These are phyloP conservation scores for Drosophila pseudotalamancana DNA, from an alignment of 2,888 invertebrate species.

Conservation along the genomic window DNA sequence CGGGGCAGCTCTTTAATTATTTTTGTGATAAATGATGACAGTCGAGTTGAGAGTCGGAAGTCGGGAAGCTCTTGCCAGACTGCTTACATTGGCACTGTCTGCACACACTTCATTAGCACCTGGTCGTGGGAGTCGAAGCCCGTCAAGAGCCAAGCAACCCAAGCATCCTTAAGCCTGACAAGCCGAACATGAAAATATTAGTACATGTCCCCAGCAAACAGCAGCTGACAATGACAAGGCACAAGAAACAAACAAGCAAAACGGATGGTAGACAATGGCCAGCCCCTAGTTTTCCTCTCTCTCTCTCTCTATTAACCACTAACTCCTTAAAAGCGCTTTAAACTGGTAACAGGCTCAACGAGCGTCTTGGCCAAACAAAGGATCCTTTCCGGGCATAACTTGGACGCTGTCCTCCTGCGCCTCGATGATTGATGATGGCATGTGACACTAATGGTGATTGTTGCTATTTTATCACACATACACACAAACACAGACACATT, in stretches of 20 bases:
- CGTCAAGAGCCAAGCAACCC: neutral
- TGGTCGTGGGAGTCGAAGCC: slow-evolving; percentile 41
- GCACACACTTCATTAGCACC: slow-evolving; percentile 75
- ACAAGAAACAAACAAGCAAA: slow-evolving; percentile 28
- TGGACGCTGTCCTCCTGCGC: slow-evolving; percentile 51
- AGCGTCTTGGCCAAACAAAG: slow-evolving; percentile 54
- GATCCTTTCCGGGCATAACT: slow-evolving; percentile 18
- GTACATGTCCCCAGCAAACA: slow-evolving; percentile 61
- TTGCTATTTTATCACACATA: slow-evolving; percentile 78
- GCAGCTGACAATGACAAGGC: slow-evolving; percentile 77
- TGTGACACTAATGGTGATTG: slow-evolving; percentile 82
- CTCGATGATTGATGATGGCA: slow-evolving; percentile 78
- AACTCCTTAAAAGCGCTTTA: slow-evolving; percentile 72
- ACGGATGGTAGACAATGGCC: slow-evolving; percentile 45
- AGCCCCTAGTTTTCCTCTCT: slow-evolving; percentile 8
- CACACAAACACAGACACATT: slow-evolving; percentile 1
- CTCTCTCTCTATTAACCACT: neutral
- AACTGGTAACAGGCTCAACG: slow-evolving; percentile 63
- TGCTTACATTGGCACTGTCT: slow-evolving; percentile 35
- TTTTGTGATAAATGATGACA: slow-evolving; percentile 84
- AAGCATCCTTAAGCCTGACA: slow-evolving; percentile 53
- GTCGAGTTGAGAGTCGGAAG: too few species aligned
- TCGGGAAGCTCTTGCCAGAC: slow-evolving; percentile 32
- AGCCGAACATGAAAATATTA: slow-evolving; percentile 75
- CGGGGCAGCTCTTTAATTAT: slow-evolving; percentile 81